Evolutionary conservation across 30 jellyfish, hydroid and myxozoan genomes (phyloP).

Genomic region (Cassiopea andromeda): DNA sequence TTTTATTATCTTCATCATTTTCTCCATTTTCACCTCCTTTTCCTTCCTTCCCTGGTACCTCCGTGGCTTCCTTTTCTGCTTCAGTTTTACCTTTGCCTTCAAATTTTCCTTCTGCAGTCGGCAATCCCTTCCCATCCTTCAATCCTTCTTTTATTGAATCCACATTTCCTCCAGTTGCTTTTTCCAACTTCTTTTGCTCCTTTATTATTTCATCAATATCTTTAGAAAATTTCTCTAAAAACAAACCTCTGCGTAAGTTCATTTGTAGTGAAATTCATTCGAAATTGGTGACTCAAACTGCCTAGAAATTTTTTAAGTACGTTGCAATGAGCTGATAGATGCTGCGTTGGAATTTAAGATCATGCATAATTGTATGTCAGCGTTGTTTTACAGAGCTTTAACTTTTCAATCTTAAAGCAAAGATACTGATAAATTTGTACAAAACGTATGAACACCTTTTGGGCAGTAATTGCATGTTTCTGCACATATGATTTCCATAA

Average conservation of each 20-base stretch:
- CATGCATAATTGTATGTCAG: too few species aligned
- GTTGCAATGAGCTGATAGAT: too few species aligned
- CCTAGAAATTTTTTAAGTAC: too few species aligned
- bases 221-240: conserved; percentile 48
- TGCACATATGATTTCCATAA: conserved; percentile 69
- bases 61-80: conserved; percentile 83
- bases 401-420: too few species aligned
- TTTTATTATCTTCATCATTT: neutral
- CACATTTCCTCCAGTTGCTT: conserved; percentile 52
- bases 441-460: conserved; percentile 20
- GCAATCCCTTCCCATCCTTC: conserved; percentile 61
- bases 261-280: too few species aligned
- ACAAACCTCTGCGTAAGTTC: neutral
- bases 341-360: too few species aligned
- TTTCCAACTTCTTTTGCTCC: conserved; percentile 53
- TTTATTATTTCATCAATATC: conserved; percentile 60
- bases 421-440: too few species aligned
- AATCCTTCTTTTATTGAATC: conserved; percentile 43
- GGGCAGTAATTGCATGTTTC: conserved; percentile 64
- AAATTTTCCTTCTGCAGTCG: conserved; percentile 64
- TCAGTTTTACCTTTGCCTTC: conserved; percentile 65
- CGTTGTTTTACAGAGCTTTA: too few species aligned
- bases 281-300: too few species aligned
- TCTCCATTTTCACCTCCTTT: conserved; percentile 2
- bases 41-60: conserved; percentile 67